Evolutionary conservation across 2,797 vertebrate species (phyloP).

Genomic region (Heteromormyrus szaboi): DNA sequence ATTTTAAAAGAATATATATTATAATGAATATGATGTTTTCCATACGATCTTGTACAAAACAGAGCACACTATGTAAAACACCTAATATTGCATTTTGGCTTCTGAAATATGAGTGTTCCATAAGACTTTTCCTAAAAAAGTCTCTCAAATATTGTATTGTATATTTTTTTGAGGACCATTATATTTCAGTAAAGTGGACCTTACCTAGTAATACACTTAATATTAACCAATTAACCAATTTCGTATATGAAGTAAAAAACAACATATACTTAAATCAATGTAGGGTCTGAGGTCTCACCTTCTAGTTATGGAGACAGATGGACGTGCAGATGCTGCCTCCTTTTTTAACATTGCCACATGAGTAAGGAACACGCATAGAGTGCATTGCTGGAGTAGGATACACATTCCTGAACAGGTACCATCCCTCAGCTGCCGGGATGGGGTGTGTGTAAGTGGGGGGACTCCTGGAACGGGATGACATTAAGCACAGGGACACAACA

Average conservation of each 20-base stretch:
- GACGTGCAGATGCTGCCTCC: background rate
- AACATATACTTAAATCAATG: background rate
- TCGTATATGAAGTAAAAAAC: background rate
- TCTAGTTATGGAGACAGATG: background rate
- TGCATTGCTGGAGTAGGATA: background rate
- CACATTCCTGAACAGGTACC: background rate
- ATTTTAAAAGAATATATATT: background rate
- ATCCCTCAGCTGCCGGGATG: background rate
- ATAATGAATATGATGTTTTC: background rate
- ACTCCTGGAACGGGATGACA: background rate
- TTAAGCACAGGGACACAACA: background rate
- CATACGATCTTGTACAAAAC: background rate
- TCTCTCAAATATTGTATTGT: background rate
- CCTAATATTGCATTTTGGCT: background rate
- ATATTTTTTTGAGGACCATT: background rate
- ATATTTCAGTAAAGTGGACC: background rate
- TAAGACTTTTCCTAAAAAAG: background rate
- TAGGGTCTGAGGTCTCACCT: background rate
- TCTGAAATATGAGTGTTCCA: background rate
- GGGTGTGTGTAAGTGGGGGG: background rate
- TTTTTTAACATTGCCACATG: background rate
- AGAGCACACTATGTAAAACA: background rate
- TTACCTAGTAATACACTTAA: background rate
- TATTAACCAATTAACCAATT: background rate
- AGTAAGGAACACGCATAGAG: background rate